Evolutionary conservation across 1,140 invertebrate species (phyloP).

Genomic region (Trichomalopsis sarcophagae): DNA sequence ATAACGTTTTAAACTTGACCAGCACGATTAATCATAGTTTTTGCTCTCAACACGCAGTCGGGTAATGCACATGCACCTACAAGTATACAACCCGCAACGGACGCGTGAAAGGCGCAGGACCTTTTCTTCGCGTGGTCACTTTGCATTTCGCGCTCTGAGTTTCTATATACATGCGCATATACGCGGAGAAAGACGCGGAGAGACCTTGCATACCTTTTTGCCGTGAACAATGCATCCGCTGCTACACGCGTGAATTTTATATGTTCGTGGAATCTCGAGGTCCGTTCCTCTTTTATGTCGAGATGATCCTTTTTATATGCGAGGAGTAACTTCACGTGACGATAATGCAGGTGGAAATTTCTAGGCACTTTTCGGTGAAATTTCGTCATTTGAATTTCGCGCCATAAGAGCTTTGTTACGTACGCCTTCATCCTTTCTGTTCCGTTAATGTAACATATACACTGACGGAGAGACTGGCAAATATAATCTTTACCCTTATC

Average conservation of each 20-base stretch:
- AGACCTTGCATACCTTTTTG: slow-evolving; percentile 63
- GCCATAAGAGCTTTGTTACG: neutral
- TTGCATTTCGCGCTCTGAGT: slow-evolving; percentile 1
- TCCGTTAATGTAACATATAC: no score
- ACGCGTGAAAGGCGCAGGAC: slow-evolving; percentile 61
- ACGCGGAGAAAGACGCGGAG: neutral
- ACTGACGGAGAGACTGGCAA: neutral
- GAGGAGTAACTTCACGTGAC: neutral
- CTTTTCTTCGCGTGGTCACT: slow-evolving; percentile 33
- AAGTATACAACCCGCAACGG: neutral
- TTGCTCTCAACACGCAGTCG: neutral
- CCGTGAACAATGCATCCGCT: slow-evolving; percentile 30
- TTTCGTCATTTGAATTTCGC: neutral
- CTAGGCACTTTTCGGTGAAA: neutral
- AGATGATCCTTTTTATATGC: neutral
- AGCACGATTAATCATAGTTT: neutral
- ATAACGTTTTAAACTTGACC: neutral
- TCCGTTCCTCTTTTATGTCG: neutral
- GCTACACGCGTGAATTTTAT: neutral
- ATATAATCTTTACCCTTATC: neutral
- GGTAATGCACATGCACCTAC: neutral
- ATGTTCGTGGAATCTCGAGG: neutral
- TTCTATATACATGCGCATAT: no score
- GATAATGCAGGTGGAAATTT: neutral
- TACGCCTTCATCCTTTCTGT: no score